Percentiles rank a stretch among this genome's conserved stretches.
These are phyloP conservation scores for Pelosia muscerda DNA, from an alignment of 2,888 invertebrate species.

Conservation along the genomic window DNA sequence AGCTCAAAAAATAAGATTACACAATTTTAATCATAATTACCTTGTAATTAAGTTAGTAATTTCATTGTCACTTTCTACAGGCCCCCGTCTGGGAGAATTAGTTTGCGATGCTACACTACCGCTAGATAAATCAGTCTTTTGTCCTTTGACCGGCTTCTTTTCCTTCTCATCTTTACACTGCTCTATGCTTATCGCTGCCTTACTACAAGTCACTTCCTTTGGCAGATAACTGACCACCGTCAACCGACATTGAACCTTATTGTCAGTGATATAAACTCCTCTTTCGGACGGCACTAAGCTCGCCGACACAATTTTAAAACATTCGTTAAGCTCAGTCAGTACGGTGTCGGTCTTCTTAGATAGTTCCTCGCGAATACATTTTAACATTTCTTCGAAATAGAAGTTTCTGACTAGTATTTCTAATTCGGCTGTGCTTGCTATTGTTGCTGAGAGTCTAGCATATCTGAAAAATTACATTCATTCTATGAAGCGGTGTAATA, in stretches of 20 bases:
- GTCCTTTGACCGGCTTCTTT: constrained; percentile 74
- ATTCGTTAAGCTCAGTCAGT: constrained; percentile 85
- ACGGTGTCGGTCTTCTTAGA: constrained; percentile 78
- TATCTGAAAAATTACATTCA: constrained; percentile 83
- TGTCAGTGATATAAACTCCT: constrained; percentile 79
- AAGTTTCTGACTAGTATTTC: constrained; percentile 91
- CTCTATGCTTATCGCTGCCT: constrained; percentile 89
- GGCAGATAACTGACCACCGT: constrained; percentile 84
- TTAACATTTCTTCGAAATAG: constrained; percentile 94
- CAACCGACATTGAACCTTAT: constrained; percentile 77
- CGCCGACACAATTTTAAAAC: constrained; percentile 85
- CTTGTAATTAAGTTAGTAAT: constrained; percentile 71
- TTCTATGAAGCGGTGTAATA: not conserved
- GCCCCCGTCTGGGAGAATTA: constrained; percentile 71
- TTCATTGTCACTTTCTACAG: constrained; percentile 65
- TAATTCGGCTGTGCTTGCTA: constrained; percentile 92
- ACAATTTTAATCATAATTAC: constrained; percentile 55
- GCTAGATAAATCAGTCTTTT: constrained; percentile 84
- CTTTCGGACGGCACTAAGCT: constrained; percentile 86
- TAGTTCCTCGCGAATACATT: constrained; percentile 86
- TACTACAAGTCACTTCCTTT: constrained; percentile 89
- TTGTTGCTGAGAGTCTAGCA: constrained; percentile 92
- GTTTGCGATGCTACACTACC: constrained; percentile 67
- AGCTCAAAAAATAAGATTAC: too few species aligned
- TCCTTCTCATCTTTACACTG: constrained; percentile 75